Percentiles rank a stretch among this genome's conserved stretches.
phyloP scores from a whole-genome alignment of 2,888 invertebrate species.

The Tachystola acroxantha region DNA sequence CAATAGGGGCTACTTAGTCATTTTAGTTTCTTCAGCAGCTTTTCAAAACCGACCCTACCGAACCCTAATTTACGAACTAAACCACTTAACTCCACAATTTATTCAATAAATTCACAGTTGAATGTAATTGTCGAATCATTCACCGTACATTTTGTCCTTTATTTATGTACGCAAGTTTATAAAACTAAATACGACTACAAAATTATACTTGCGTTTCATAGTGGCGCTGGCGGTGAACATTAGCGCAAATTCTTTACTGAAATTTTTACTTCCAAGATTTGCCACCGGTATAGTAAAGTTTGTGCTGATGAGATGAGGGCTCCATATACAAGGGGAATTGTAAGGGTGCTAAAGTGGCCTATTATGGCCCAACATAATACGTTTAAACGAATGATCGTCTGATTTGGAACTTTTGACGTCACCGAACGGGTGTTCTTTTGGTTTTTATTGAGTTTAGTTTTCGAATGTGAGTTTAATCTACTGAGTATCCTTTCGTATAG shows the following conservation, averaged over 20 bases:
- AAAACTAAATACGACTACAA: constrained; percentile 14
- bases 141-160: constrained; percentile 40
- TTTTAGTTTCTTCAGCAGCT: no score
- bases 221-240: not conserved
- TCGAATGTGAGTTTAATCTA: no score
- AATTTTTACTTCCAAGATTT: not conserved
- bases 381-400: constrained; percentile 24
- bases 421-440: constrained; percentile 2
- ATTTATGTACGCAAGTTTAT: constrained; percentile 31
- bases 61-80: constrained; percentile 12
- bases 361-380: constrained; percentile 23
- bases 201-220: not conserved
- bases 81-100: constrained; percentile 28
- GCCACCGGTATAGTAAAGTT: not conserved
- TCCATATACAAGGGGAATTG: constrained; percentile 13
- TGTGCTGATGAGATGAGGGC: constrained; percentile 30
- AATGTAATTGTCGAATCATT: constrained; percentile 68
- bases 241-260: not conserved
- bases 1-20: no score
- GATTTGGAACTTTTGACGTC: constrained; percentile 13
- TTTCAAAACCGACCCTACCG: constrained; percentile 1
- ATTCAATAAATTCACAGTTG: constrained; percentile 59
- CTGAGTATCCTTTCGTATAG: no score
- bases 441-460: not conserved
- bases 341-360: constrained; percentile 27